Percentiles rank a stretch among this genome's conserved stretches.
Evolutionary conservation across 2,797 vertebrate genomes (phyloP).

Genomic region (Acestrorhynchus altus): DNA sequence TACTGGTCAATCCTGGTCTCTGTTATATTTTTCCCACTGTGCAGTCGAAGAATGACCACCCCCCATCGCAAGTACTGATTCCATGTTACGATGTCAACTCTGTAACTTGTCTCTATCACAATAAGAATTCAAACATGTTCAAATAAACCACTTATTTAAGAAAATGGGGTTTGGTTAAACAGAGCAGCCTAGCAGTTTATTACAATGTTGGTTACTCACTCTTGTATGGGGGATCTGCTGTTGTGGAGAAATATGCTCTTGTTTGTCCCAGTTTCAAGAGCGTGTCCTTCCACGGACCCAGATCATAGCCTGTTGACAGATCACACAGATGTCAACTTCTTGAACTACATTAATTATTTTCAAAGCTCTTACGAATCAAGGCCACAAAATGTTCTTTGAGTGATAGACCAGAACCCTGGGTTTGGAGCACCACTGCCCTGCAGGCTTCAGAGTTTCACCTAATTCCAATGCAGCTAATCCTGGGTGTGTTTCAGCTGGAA

Average conservation of each 20-base stretch:
- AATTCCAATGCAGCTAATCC: too few species aligned
- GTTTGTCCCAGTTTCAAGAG: conserved; percentile 76
- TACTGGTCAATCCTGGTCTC: conserved; percentile 79
- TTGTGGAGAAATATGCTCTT: conserved; percentile 80
- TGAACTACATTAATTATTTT: background rate
- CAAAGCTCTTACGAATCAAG: too few species aligned
- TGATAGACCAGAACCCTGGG: too few species aligned
- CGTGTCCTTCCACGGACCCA: conserved; percentile 75
- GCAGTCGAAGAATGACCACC: conserved; percentile 74
- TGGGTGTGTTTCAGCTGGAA: too few species aligned
- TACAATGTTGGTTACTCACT: conserved; percentile 68
- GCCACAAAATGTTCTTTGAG: too few species aligned
- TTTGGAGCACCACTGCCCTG: too few species aligned
- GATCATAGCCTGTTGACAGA: conserved; percentile 72
- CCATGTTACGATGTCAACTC: conserved; percentile 83
- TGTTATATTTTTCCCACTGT: conserved; percentile 70
- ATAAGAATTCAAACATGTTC: conserved; percentile 25
- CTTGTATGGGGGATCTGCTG: conserved; percentile 72
- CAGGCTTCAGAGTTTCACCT: too few species aligned
- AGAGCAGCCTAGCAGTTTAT: background rate
- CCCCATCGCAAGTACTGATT: conserved; percentile 84
- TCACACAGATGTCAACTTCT: background rate
- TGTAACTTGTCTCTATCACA: conserved; percentile 75
- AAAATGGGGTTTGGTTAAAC: background rate
- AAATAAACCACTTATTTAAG: background rate